Percentiles rank a stretch among this genome's conserved stretches.
Evolutionary conservation across 1,140 invertebrate genomes (phyloP).

Genomic region (Drosophila triauraria): DNA sequence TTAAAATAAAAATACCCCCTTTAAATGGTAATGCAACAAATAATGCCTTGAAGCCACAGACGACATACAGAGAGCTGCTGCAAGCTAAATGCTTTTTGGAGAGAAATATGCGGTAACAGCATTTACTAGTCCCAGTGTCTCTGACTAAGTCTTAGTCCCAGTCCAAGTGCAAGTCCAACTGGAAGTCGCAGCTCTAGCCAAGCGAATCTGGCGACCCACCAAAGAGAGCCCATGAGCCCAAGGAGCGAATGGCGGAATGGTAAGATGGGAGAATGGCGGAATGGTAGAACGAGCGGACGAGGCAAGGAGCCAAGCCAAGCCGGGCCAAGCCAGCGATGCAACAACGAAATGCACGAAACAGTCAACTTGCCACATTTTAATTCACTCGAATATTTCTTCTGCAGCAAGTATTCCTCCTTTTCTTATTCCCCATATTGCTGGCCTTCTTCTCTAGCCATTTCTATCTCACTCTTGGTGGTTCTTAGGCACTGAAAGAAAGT

Average conservation of each 20-base stretch:
- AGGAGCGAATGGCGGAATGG: not conserved
- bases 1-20: not conserved
- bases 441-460: conserved; percentile 23
- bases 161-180: conserved; percentile 29
- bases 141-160: conserved; percentile 8
- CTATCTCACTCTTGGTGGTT: conserved; percentile 3
- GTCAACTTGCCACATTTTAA: conserved; percentile 82
- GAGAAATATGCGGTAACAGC: conserved; percentile 77
- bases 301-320: conserved; percentile 7
- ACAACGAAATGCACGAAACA: conserved; percentile 69
- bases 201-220: conserved; percentile 43
- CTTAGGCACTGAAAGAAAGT: conserved; percentile 18
- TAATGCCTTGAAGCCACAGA: conserved; percentile 37
- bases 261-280: conserved; percentile 3
- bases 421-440: conserved; percentile 20
- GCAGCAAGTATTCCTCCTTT: conserved; percentile 28
- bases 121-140: conserved; percentile 51
- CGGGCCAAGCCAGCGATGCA: conserved; percentile 30
- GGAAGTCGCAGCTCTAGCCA: conserved; percentile 28
- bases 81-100: conserved; percentile 64
- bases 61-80: conserved; percentile 61
- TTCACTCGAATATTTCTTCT: conserved; percentile 76
- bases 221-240: conserved; percentile 8
- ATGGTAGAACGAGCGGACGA: conserved; percentile 2
- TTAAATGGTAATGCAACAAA: not conserved